phyloP scores from a whole-genome alignment of 2,888 invertebrate species.

The Iphiclides podalirius region DNA sequence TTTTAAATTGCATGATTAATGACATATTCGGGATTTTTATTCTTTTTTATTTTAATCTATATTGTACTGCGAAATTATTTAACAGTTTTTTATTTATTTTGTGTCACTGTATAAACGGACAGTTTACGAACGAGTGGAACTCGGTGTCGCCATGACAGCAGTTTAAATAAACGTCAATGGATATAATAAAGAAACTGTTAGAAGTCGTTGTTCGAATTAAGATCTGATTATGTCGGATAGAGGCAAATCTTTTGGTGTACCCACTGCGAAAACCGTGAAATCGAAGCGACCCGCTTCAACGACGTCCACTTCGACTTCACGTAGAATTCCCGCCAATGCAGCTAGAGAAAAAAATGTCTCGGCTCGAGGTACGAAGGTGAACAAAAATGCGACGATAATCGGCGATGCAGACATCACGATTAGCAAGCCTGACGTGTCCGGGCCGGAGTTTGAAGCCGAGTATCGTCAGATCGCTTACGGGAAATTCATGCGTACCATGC shows the following conservation, averaged over 20 bases:
- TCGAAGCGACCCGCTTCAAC: conserved; percentile 45
- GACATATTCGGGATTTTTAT: too few relatives aligned
- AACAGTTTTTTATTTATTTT: too few relatives aligned
- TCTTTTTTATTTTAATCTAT: too few relatives aligned
- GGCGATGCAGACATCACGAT: conserved; percentile 44
- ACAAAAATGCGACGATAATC: conserved; percentile 38
- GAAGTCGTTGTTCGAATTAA: background rate
- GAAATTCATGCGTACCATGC: conserved; percentile 55
- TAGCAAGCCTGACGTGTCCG: conserved; percentile 37
- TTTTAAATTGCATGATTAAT: too few relatives aligned
- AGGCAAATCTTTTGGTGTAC: conserved; percentile 43
- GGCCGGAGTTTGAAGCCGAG: conserved; percentile 48
- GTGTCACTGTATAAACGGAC: too few relatives aligned
- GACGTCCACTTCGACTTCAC: conserved; percentile 38
- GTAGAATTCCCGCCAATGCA: conserved; percentile 31
- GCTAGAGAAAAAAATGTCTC: conserved; percentile 29
- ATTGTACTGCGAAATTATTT: too few relatives aligned
- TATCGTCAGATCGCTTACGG: conserved; percentile 57
- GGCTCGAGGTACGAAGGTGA: conserved; percentile 37
- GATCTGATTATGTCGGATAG: conserved; percentile 51
- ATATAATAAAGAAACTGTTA: background rate
- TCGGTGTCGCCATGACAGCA: conserved; percentile 53
- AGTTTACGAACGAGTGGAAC: conserved; percentile 22
- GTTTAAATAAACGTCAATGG: conserved; percentile 33
- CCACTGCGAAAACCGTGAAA: conserved; percentile 41